These are phyloP conservation scores for Nomada flava DNA, from an alignment of 2,888 invertebrate species.

Conservation along the genomic window DNA sequence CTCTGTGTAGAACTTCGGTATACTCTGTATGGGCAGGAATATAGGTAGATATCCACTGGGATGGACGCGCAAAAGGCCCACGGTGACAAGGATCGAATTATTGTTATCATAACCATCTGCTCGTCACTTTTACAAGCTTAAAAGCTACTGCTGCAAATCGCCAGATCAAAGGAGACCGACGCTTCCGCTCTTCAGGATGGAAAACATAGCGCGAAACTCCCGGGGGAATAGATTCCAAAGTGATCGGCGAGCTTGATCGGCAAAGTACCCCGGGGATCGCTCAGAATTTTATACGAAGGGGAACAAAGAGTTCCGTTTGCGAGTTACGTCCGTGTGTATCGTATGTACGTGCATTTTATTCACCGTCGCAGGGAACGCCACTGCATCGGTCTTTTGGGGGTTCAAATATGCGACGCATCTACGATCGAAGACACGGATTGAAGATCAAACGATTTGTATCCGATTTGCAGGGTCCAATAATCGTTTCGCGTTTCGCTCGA, in stretches of 20 bases:
- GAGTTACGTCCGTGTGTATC: background rate
- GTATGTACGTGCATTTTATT: background rate
- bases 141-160: constrained; percentile 57
- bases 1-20: background rate
- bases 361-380: constrained; percentile 5
- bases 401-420: constrained; percentile 49
- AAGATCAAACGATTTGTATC: constrained; percentile 46
- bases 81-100: constrained; percentile 63
- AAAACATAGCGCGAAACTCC: constrained; percentile 60
- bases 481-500: background rate
- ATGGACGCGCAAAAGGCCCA: constrained; percentile 4
- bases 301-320: constrained; percentile 53
- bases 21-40: too few relatives aligned
- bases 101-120: constrained; percentile 72
- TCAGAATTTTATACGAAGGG: constrained; percentile 56
- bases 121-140: constrained; percentile 57
- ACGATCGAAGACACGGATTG: constrained; percentile 38
- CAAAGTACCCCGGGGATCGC: constrained; percentile 55
- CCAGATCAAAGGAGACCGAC: constrained; percentile 68
- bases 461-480: constrained; percentile 8
- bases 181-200: constrained; percentile 59
- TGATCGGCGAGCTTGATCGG: constrained; percentile 50
- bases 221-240: constrained; percentile 62
- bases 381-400: constrained; percentile 38
- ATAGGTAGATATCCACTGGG: background rate